Evolutionary conservation across 2,113 vertebrate species (phyloP).

Genomic region (Syngnathus typhle): DNA sequence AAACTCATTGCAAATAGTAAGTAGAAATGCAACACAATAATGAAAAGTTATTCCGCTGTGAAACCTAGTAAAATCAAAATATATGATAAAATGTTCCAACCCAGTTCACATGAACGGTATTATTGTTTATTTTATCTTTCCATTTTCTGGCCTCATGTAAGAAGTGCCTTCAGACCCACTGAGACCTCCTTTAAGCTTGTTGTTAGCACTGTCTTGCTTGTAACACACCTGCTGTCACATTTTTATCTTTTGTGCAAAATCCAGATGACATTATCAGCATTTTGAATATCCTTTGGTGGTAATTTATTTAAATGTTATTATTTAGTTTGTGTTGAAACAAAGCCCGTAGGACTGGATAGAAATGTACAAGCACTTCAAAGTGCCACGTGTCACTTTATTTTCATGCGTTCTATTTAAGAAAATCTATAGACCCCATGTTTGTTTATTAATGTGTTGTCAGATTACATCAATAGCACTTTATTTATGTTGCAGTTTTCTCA

Average conservation of each 20-base stretch:
- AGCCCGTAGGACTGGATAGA: conserved; percentile 10
- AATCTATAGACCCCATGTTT: conserved; percentile 9
- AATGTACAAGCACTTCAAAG: conserved; percentile 18
- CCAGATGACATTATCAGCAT: background rate
- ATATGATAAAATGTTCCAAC: background rate
- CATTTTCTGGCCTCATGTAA: conserved; percentile 20
- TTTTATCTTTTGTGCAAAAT: background rate
- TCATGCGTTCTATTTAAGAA: conserved; percentile 32
- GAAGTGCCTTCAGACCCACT: conserved; percentile 63
- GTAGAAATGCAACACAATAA: background rate
- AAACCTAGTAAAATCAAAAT: background rate
- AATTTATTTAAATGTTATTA: conserved; percentile 6
- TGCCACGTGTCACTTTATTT: conserved; percentile 34
- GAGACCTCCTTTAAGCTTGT: background rate
- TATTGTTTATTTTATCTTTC: background rate
- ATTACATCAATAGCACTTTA: conserved; percentile 61
- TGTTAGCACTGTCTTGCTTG: background rate
- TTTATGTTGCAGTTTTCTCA: conserved; percentile 54
- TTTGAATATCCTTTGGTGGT: background rate
- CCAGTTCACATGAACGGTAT: background rate
- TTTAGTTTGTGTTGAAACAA: conserved; percentile 6
- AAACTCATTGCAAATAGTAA: background rate
- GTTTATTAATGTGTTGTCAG: conserved; percentile 24
- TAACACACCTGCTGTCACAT: background rate
- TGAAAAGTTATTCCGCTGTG: background rate